phyloP scores from a whole-genome alignment of 1,140 invertebrate genomes.

The Fopius arisanus region DNA sequence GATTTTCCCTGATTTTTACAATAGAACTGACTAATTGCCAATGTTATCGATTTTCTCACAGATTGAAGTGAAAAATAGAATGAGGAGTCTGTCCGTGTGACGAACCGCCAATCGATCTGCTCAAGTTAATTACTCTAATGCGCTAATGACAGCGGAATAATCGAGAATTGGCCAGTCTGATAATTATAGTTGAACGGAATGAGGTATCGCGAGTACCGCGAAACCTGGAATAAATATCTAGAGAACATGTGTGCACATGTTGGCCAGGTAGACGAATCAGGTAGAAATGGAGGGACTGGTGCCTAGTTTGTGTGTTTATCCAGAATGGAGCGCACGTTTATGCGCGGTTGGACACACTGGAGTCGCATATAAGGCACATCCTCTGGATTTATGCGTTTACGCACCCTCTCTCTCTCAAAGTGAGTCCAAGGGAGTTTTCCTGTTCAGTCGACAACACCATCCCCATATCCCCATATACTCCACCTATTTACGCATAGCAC shows the following conservation, averaged over 20 bases:
- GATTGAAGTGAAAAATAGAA: no score
- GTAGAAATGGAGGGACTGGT: not conserved
- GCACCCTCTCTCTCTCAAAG: slow-evolving; percentile 28
- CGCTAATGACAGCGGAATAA: slow-evolving; percentile 54
- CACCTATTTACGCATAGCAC: slow-evolving; percentile 31
- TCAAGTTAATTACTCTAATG: slow-evolving; percentile 45
- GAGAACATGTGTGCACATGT: not conserved
- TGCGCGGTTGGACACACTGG: not conserved
- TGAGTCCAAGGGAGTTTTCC: not conserved
- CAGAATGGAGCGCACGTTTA: slow-evolving; percentile 1
- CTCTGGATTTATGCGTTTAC: slow-evolving; percentile 29
- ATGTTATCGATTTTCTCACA: no score
- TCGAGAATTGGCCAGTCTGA: slow-evolving; percentile 58
- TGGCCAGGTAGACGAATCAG: not conserved
- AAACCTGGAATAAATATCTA: slow-evolving; percentile 15
- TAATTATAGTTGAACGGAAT: slow-evolving; percentile 49
- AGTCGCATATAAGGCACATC: slow-evolving; percentile 24
- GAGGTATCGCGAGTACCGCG: slow-evolving; percentile 54
- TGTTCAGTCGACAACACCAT: not conserved
- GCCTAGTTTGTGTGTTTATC: slow-evolving; percentile 7
- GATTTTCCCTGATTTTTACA: no score
- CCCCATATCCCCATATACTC: slow-evolving; percentile 1
- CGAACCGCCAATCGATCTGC: slow-evolving; percentile 34
- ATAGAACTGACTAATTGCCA: no score
- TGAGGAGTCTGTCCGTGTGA: no score